Evolutionary conservation across 2,888 invertebrate genomes (phyloP).

Genomic region (Parelbella ahira): DNA sequence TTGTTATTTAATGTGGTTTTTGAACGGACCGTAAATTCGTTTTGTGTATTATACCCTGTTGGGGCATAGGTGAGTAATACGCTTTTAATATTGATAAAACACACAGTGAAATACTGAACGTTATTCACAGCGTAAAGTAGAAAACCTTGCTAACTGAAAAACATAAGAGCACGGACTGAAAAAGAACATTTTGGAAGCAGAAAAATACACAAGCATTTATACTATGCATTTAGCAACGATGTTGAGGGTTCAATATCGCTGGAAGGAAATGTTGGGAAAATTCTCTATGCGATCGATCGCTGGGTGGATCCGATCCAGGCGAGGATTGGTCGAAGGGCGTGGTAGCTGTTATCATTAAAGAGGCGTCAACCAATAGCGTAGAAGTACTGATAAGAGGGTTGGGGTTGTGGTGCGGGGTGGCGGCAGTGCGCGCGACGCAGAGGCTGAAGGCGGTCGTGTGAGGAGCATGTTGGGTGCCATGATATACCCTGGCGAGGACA

Average conservation of each 20-base stretch:
- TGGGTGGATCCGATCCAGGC: constrained; percentile 57
- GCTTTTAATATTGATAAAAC: too few relatives aligned
- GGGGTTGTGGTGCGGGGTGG: constrained; percentile 67
- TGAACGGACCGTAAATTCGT: too few relatives aligned
- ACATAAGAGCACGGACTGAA: background rate
- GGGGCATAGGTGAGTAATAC: too few relatives aligned
- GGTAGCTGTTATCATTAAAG: constrained; percentile 64
- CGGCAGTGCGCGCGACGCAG: constrained; percentile 63
- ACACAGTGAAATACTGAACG: too few relatives aligned
- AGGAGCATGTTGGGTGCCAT: constrained; percentile 72
- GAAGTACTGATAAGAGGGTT: constrained; percentile 66
- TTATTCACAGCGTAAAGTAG: too few relatives aligned
- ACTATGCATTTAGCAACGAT: constrained; percentile 36
- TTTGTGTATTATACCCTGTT: too few relatives aligned
- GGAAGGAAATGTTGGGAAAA: constrained; percentile 19
- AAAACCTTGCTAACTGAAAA: background rate
- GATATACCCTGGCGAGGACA: constrained; percentile 73
- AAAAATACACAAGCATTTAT: constrained; percentile 8
- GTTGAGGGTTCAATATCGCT: constrained; percentile 64
- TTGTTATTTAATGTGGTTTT: too few relatives aligned
- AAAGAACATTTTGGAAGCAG: constrained; percentile 10
- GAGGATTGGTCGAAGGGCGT: constrained; percentile 72
- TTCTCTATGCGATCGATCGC: constrained; percentile 65
- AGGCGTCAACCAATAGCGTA: constrained; percentile 57
- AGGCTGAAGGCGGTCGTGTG: constrained; percentile 55